phyloP scores from a whole-genome alignment of 2,113 vertebrate genomes.

The Callocephalon fimbriatum region DNA sequence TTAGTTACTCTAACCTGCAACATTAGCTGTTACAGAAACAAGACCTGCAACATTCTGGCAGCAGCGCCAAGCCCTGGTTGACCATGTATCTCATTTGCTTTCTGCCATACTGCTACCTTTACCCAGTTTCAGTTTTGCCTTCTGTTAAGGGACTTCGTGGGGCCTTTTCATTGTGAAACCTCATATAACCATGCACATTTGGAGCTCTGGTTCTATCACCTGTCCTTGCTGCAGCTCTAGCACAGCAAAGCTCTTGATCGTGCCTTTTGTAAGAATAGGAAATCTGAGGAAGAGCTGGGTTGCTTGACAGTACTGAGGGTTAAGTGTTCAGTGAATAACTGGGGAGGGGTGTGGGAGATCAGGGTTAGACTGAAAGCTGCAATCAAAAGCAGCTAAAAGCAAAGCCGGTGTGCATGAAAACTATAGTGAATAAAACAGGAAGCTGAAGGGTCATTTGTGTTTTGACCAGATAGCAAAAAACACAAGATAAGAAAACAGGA shows the following conservation, averaged over 20 bases:
- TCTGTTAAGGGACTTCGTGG: neutral
- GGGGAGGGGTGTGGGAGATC: neutral
- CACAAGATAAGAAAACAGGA: neutral
- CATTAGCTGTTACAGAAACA: neutral
- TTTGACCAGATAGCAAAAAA: neutral
- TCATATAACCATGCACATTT: neutral
- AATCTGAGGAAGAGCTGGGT: neutral
- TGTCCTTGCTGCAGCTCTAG: neutral
- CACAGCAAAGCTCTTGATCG: neutral
- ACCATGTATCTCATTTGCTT: rapidly evolving
- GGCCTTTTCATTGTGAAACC: neutral
- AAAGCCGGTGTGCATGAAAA: neutral
- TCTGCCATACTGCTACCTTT: neutral
- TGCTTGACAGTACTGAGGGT: neutral
- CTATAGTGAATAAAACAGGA: neutral
- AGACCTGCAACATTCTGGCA: neutral
- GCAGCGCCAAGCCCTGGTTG: neutral
- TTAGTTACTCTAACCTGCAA: neutral
- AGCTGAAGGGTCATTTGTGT: neutral
- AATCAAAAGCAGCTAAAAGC: neutral
- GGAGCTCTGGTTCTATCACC: neutral
- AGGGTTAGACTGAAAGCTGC: neutral
- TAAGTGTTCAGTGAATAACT: neutral
- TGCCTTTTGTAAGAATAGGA: neutral
- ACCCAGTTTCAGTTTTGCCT: neutral